Conservation (phyloP, 23 tunicate genomes). For the Styela plicata region DNA sequence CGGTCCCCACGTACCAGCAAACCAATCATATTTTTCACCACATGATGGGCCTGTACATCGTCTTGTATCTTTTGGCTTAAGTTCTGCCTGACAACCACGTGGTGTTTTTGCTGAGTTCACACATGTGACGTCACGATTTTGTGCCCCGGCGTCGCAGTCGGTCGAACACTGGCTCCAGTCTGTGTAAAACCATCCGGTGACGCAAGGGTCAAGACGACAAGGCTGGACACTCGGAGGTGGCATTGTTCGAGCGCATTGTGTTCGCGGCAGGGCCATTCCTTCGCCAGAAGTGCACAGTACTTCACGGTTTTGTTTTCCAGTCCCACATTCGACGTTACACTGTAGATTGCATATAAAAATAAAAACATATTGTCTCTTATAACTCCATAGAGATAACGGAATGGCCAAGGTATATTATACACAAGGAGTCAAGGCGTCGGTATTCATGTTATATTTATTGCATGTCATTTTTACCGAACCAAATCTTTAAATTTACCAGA, state of each 20-base stretch:
- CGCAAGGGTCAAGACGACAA: slow-evolving; percentile 68
- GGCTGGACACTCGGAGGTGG: slow-evolving; percentile 26
- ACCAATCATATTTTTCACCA: slow-evolving; percentile 78
- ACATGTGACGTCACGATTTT: slow-evolving; percentile 66
- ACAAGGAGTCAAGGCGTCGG: too few species aligned
- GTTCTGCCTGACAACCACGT: slow-evolving; percentile 38
- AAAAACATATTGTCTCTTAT: too few species aligned
- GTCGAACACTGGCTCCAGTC: slow-evolving; percentile 84
- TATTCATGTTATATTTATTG: too few species aligned
- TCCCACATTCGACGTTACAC: slow-evolving; percentile 70
- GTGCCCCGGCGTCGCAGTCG: slow-evolving; percentile 72
- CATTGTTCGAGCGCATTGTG: slow-evolving; percentile 29
- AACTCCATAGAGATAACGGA: too few species aligned
- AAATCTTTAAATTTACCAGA: too few species aligned
- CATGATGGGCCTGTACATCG: slow-evolving; percentile 63
- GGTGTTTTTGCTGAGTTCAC: slow-evolving; percentile 46
- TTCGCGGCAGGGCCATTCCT: slow-evolving; percentile 34
- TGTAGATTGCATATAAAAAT: too few species aligned
- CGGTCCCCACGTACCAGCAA: slow-evolving; percentile 73
- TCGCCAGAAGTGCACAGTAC: slow-evolving; percentile 52
- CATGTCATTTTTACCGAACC: too few species aligned
- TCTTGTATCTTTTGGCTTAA: slow-evolving; percentile 52
- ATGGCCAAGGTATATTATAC: too few species aligned
- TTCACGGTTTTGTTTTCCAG: slow-evolving; percentile 47
- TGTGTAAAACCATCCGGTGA: slow-evolving; percentile 74